Evolutionary conservation across 2,797 vertebrate genomes (phyloP).

Genomic region (Cetoscarus ocellatus): DNA sequence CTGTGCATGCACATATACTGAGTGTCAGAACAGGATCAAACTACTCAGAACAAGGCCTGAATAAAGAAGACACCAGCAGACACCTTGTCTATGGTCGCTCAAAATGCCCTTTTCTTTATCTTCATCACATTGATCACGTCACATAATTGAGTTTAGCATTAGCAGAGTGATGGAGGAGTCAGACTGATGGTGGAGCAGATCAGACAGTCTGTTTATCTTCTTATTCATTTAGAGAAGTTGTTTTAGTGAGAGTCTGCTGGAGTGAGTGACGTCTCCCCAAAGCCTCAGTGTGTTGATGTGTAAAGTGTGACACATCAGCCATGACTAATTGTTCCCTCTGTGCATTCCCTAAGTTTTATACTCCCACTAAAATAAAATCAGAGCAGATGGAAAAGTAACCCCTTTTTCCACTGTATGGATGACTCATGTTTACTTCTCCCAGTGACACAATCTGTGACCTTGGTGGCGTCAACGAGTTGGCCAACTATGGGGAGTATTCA

Average conservation of each 20-base stretch:
- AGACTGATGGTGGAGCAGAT: constrained; percentile 42
- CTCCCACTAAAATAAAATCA: constrained; percentile 28
- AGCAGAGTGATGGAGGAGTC: constrained; percentile 20
- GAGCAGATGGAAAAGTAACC: not conserved
- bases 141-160: constrained; percentile 35
- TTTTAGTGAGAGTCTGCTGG: constrained; percentile 48
- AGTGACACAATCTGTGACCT: constrained; percentile 99
- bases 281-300: constrained; percentile 51
- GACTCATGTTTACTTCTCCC: constrained; percentile 16
- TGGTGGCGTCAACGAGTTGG: constrained; percentile 94
- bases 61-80: constrained; percentile 52
- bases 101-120: constrained; percentile 13
- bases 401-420: constrained; percentile 11
- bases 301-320: constrained; percentile 46
- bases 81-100: not conserved
- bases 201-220: constrained; percentile 46
- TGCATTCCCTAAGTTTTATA: constrained; percentile 18
- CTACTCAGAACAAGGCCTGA: not conserved
- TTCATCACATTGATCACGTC: constrained; percentile 14
- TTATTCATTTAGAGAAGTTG: constrained; percentile 38
- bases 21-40: constrained; percentile 78
- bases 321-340: constrained; percentile 77
- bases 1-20: no score
- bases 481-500: constrained; percentile 97
- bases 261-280: constrained; percentile 15